Conservation (phyloP, 1,140 invertebrate species). For the Magallana angulata region DNA sequence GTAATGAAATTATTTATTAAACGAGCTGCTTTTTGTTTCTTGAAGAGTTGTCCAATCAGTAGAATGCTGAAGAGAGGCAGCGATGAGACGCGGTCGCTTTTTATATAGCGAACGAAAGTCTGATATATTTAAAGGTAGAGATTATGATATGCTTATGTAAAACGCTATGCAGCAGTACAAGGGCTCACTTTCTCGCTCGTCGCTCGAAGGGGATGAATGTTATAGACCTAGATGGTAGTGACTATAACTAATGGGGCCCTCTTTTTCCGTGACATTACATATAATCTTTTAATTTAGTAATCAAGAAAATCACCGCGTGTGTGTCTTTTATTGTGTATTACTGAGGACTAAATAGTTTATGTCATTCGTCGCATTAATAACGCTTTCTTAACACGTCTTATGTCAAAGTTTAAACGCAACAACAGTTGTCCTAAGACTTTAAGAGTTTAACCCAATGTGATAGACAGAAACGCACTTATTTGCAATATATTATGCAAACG, state of each 20-base stretch:
- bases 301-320: slow-evolving; percentile 1
- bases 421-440: neutral
- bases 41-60: no score
- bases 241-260: neutral
- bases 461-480: slow-evolving; percentile 28
- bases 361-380: slow-evolving; percentile 27
- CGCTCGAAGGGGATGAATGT: neutral
- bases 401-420: neutral
- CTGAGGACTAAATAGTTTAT: slow-evolving; percentile 18
- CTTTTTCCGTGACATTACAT: slow-evolving; percentile 17
- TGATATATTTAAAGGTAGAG: slow-evolving; percentile 7
- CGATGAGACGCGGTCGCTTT: neutral
- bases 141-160: neutral
- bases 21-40: no score
- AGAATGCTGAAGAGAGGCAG: no score
- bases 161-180: neutral
- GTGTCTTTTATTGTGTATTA: neutral
- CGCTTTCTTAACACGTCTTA: neutral
- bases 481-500: slow-evolving; percentile 6
- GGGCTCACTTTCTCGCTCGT: neutral
- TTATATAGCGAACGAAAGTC: slow-evolving; percentile 1
- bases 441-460: neutral
- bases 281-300: slow-evolving; percentile 35
- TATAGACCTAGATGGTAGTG: neutral
- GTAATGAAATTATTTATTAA: no score